Evolutionary conservation across 2,888 invertebrate genomes (phyloP).

Genomic region (Tachina lurida): DNA sequence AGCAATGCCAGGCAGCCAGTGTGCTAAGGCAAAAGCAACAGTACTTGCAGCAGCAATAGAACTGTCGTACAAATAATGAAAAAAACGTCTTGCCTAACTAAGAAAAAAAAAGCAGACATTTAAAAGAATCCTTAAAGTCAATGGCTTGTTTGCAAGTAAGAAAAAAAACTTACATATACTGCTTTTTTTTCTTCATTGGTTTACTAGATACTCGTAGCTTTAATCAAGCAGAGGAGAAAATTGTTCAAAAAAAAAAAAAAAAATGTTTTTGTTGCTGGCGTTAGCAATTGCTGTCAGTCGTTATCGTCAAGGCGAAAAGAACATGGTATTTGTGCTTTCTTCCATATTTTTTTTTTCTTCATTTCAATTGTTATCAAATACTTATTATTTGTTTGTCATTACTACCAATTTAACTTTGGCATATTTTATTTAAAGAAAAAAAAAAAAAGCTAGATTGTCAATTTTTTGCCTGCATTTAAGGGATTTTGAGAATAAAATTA

Average conservation of each 20-base stretch:
- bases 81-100: constrained; percentile 61
- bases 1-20: background rate
- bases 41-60: constrained; percentile 24
- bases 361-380: constrained; percentile 54
- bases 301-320: constrained; percentile 60
- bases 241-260: background rate
- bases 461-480: background rate
- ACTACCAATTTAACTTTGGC: constrained; percentile 65
- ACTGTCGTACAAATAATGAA: constrained; percentile 63
- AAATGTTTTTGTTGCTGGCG: constrained; percentile 57
- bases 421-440: constrained; percentile 2
- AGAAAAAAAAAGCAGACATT: constrained; percentile 16
- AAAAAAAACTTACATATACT: constrained; percentile 44
- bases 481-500: constrained; percentile 18
- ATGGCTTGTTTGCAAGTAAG: constrained; percentile 41
- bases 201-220: constrained; percentile 24
- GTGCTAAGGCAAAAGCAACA: constrained; percentile 53
- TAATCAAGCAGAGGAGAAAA: constrained; percentile 28
- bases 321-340: constrained; percentile 23
- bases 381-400: constrained; percentile 70
- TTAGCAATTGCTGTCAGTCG: constrained; percentile 70
- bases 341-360: constrained; percentile 41
- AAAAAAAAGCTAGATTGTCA: constrained; percentile 23
- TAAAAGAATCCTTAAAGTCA: constrained; percentile 53
- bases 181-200: constrained; percentile 21